Percentiles rank a stretch among this genome's conserved stretches.
Conservation (phyloP, 2,888 invertebrate genomes). For the Synanthedon myopaeformis region DNA sequence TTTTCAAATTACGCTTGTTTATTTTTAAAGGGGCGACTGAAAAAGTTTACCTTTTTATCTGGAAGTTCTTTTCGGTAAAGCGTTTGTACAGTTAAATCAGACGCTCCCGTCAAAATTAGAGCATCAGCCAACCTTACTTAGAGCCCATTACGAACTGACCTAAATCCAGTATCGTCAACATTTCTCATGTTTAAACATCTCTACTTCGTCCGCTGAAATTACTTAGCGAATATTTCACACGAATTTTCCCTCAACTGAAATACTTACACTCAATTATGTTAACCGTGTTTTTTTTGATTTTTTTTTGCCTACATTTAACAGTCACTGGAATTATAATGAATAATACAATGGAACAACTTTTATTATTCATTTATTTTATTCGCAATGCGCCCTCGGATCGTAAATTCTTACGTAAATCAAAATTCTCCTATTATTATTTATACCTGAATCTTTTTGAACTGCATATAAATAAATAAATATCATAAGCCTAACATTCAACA, state of each 20-base stretch:
- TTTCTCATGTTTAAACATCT: constrained; percentile 18
- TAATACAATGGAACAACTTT: too few relatives aligned
- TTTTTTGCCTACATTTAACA: too few relatives aligned
- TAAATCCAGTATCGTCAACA: constrained; percentile 31
- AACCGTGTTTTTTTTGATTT: too few relatives aligned
- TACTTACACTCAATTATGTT: too few relatives aligned
- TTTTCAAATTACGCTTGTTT: background rate
- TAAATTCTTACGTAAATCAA: too few relatives aligned
- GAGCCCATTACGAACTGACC: constrained; percentile 32
- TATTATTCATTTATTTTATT: too few relatives aligned
- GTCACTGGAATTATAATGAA: too few relatives aligned
- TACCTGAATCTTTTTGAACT: too few relatives aligned
- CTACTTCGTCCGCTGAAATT: background rate
- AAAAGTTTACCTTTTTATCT: background rate
- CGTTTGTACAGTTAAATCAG: background rate
- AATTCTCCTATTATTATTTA: too few relatives aligned
- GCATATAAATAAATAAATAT: too few relatives aligned
- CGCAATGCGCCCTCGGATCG: too few relatives aligned
- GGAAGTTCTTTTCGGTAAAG: background rate
- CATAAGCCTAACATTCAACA: too few relatives aligned
- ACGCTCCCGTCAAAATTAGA: constrained; percentile 16
- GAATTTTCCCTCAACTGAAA: background rate
- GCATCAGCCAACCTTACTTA: constrained; percentile 17
- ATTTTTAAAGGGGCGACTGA: background rate
- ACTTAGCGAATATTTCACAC: background rate